Evolutionary conservation across 2,888 invertebrate genomes (phyloP), one percentile per base, ranked within the genome.

Genomic region (Synergus japonicus): DNA sequence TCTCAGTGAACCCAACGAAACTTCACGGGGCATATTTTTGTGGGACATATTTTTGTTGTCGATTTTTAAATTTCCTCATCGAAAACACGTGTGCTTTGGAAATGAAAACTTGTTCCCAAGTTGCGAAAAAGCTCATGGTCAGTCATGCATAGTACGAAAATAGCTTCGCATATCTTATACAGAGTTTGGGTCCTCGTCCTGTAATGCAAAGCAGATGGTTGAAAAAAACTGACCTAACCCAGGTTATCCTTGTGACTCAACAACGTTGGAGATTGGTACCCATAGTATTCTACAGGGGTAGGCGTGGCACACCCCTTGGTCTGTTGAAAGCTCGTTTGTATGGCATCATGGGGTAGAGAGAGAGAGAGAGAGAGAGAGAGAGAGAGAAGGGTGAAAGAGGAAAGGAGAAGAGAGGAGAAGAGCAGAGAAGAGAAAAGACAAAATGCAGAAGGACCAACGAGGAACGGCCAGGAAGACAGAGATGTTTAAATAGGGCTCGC

Each of bases 221-320:
- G 46, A 46, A 12, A 64, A 64, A 64, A 79, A 82, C 82, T 80
- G 81, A 81, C 79, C 79, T 78, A 69, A 69, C 81, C 37, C 81
- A 82, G 79, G 79, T 49, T 77, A 7, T 77, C 79, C 13, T n/a
- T 63, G 22, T 10, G 46, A 41, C 54, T 41, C n/a, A 7, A 41
- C 67, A 76, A 79, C 76, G 37, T 76, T 69, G 77, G 67, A 77
- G 76, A 77, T 73, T 77, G 63, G 64, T 67, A 76, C 78, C 78
- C 76, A 85, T 82, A 79, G 82, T 85, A 85, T 84, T 81, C 85
- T 81, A 86, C 80, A 78, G 83, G 81, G 83, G 87, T 87, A 90
- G 90, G 90, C 89, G 90, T 90, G 90, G 90, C 89, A 87, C 83
- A 82, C 76, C 77, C 79, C 85, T 79, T 84, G 85, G 83, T 83